Conservation (phyloP, 2,888 invertebrate genomes). For the Mactromeris polynyma region DNA sequence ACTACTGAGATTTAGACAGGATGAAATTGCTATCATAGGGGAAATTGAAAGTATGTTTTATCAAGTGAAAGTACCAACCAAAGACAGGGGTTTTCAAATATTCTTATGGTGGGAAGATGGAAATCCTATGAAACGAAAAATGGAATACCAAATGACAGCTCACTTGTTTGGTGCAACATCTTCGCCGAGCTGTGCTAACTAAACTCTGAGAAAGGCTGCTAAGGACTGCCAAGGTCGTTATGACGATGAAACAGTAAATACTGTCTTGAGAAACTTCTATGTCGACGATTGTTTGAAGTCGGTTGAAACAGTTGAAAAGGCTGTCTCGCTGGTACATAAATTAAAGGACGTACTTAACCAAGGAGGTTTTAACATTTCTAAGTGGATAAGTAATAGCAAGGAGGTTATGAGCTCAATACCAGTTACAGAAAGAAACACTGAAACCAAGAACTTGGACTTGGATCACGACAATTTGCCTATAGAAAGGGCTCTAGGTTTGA, state of each 20-base stretch:
- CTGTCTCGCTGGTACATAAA: constrained; percentile 35
- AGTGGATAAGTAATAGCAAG: constrained; percentile 62
- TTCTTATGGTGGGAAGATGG: constrained; percentile 56
- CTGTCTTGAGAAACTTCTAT: constrained; percentile 48
- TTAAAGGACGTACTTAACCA: constrained; percentile 33
- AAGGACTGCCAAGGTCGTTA: constrained; percentile 13
- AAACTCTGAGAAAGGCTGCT: constrained; percentile 37
- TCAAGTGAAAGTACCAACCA: constrained; percentile 38
- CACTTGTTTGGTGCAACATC: constrained; percentile 50
- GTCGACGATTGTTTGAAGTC: constrained; percentile 66
- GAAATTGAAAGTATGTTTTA: constrained; percentile 68
- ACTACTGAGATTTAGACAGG: constrained; percentile 49
- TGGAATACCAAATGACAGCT: constrained; percentile 34
- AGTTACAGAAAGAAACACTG: constrained; percentile 44
- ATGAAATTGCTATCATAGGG: constrained; percentile 50
- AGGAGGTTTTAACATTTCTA: constrained; percentile 61
- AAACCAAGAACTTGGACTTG: constrained; percentile 46
- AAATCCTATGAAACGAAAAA: constrained; percentile 14
- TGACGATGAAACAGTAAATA: constrained; percentile 40
- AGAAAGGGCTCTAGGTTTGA: constrained; percentile 59
- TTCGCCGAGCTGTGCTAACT: constrained; percentile 58
- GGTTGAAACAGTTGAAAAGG: constrained; percentile 28
- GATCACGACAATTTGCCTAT: constrained; percentile 43
- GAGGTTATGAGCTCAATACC: constrained; percentile 65
- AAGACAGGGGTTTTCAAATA: constrained; percentile 25